phyloP scores from a whole-genome alignment of 2,113 vertebrate species.

The Dipodomys spectabilis region DNA sequence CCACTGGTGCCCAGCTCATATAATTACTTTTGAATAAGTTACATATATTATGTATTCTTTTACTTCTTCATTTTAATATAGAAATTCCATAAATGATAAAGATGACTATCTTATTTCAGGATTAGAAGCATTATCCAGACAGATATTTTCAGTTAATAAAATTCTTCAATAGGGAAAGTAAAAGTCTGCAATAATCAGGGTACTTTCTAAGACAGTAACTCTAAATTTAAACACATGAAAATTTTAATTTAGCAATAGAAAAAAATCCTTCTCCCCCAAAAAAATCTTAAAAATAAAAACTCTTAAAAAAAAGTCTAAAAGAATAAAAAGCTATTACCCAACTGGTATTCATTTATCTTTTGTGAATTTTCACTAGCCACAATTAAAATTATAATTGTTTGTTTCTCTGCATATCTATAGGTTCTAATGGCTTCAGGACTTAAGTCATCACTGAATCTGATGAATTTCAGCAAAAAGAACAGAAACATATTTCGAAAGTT shows the following conservation, averaged over 20 bases:
- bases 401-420: background rate
- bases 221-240: constrained; percentile 28
- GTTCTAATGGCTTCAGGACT: constrained; percentile 29
- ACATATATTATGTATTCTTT: constrained; percentile 10
- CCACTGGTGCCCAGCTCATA: background rate
- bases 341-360: constrained; percentile 30
- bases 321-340: constrained; percentile 19
- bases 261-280: constrained; percentile 24
- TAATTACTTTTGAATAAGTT: constrained; percentile 32
- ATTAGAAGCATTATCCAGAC: constrained; percentile 33
- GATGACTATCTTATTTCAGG: background rate
- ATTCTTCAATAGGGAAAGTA: constrained; percentile 30
- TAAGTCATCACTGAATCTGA: background rate
- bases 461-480: constrained; percentile 26
- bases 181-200: constrained; percentile 22
- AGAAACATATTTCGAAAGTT: background rate
- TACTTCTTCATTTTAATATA: background rate
- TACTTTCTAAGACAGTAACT: constrained; percentile 40
- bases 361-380: constrained; percentile 52
- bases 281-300: constrained; percentile 43
- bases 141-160: constrained; percentile 40
- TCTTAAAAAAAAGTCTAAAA: no score
- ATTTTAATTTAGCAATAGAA: constrained; percentile 39
- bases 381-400: constrained; percentile 4
- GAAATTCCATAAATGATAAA: constrained; percentile 7